Percentiles rank a stretch among this genome's conserved stretches.
These are phyloP conservation scores for Microtus ochrogaster DNA, from an alignment of 2,113 vertebrate species.

Conservation along the genomic window DNA sequence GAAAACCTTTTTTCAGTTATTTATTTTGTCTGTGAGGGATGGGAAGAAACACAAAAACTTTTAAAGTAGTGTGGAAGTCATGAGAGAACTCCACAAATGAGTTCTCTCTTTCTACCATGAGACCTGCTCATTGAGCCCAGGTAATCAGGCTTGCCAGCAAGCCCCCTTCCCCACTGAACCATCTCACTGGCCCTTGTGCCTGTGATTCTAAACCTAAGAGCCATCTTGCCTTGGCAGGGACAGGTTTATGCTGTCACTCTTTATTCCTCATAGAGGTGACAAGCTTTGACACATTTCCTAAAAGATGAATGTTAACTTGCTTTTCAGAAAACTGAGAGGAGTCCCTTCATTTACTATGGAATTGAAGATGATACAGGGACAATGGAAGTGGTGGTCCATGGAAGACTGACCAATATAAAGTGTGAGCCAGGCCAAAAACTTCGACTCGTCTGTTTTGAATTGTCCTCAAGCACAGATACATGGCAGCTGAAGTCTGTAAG, in stretches of 20 bases:
- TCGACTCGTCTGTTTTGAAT: constrained; percentile 55
- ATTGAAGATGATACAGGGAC: too few relatives aligned
- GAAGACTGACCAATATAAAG: too few relatives aligned
- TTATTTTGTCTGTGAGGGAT: not conserved
- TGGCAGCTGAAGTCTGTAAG: constrained; percentile 26
- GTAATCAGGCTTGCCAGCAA: not conserved
- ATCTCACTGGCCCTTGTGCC: not conserved
- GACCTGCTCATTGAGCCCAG: not conserved
- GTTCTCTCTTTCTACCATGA: not conserved
- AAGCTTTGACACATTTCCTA: not conserved
- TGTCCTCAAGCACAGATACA: accelerated
- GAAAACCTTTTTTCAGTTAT: not conserved
- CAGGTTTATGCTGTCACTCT: not conserved
- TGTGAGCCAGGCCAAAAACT: constrained; percentile 53
- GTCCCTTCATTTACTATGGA: too few relatives aligned
- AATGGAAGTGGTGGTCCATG: too few relatives aligned
- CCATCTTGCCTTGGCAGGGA: not conserved
- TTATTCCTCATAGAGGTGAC: not conserved
- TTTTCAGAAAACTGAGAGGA: too few relatives aligned
- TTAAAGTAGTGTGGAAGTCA: not conserved
- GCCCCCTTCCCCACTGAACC: not conserved
- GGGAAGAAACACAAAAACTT: not conserved
- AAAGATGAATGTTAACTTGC: not conserved
- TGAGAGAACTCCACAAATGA: not conserved
- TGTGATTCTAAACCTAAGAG: not conserved